Conservation (phyloP, 2,113 vertebrate species). For the Cygnus atratus region DNA sequence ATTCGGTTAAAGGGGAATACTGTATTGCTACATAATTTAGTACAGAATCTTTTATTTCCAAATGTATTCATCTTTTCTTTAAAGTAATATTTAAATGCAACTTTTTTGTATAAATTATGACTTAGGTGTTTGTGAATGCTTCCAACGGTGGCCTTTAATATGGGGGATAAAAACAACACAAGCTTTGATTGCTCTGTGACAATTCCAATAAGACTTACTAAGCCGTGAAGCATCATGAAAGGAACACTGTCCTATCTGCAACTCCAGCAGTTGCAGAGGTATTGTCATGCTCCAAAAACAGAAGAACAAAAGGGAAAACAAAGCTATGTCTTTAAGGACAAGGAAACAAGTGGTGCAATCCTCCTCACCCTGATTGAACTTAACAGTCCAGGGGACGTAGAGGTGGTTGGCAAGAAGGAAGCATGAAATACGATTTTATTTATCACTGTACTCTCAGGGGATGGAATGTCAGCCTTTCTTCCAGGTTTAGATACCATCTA, state of each 20-base stretch:
- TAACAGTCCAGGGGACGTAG: background rate
- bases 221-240: background rate
- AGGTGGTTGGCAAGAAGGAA: background rate
- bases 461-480: background rate
- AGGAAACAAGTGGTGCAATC: background rate
- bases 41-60: background rate
- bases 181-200: background rate
- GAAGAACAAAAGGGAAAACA: background rate
- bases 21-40: background rate
- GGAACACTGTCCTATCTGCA: background rate
- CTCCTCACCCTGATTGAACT: background rate
- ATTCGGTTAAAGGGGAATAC: background rate
- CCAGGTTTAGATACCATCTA: background rate
- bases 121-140: background rate
- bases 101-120: background rate
- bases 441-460: background rate
- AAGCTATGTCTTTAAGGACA: background rate
- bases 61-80: background rate
- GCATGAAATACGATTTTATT: background rate
- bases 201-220: background rate
- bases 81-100: background rate
- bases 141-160: background rate
- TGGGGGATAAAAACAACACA: no score
- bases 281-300: background rate
- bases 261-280: background rate